A percentile compares a stretch with the other conserved stretches of the same genome.
Evolutionary conservation across 2,797 vertebrate species (phyloP).

Genomic region (Micropoecilia bifurca): DNA sequence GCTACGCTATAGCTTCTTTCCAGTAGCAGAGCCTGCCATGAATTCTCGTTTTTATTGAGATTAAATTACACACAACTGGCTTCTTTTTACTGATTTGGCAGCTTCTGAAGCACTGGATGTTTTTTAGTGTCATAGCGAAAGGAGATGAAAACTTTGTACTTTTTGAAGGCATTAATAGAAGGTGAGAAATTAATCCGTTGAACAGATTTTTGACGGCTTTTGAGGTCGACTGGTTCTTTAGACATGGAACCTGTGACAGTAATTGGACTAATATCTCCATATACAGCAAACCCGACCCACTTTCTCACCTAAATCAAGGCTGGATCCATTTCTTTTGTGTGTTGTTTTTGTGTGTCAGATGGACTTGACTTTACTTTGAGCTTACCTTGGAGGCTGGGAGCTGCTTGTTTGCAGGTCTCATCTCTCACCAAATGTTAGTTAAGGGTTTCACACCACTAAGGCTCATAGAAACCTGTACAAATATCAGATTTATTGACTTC

Average conservation of each 20-base stretch:
- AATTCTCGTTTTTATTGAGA: not conserved
- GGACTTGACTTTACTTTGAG: not conserved
- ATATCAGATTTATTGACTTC: not conserved
- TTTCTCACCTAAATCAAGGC: not conserved
- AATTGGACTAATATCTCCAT: not conserved
- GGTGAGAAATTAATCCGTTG: not conserved
- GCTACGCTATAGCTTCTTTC: too few species aligned
- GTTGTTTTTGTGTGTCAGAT: not conserved
- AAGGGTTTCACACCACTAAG: not conserved
- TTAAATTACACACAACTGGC: not conserved
- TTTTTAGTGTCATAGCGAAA: not conserved
- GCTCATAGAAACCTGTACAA: not conserved
- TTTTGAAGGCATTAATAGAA: not conserved
- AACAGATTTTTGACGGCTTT: not conserved
- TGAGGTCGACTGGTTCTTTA: not conserved
- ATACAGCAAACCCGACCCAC: not conserved
- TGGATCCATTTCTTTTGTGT: not conserved
- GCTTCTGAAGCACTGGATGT: not conserved
- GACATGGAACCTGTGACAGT: not conserved
- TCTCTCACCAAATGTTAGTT: slow-evolving; percentile 5
- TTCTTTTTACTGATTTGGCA: not conserved
- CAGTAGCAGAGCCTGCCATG: too few species aligned
- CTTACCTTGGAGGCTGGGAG: not conserved
- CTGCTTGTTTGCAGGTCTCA: not conserved
- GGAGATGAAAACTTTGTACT: not conserved